Percentiles rank a stretch among this genome's conserved stretches.
Evolutionary conservation across 2,113 vertebrate species (phyloP).

Genomic region (Saccopteryx leptura): DNA sequence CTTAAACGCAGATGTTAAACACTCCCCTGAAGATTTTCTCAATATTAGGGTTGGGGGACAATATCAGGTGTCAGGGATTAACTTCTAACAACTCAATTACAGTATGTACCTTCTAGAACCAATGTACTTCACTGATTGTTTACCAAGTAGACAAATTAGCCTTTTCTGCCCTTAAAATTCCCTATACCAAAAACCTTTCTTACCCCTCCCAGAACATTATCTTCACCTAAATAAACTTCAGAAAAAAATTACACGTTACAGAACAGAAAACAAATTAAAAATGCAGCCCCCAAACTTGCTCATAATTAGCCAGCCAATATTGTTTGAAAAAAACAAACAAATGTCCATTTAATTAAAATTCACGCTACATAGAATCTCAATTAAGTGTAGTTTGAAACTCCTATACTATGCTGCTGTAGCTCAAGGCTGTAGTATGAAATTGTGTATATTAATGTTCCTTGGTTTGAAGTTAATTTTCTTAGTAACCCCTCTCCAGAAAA

Average conservation of each 20-base stretch:
- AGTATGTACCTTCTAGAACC: background rate
- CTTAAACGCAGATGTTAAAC: background rate
- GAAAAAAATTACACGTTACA: background rate
- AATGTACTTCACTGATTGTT: background rate
- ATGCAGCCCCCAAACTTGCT: background rate
- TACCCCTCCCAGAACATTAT: background rate
- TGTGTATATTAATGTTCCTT: background rate
- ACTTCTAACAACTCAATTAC: background rate
- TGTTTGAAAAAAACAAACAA: background rate
- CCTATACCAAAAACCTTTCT: background rate
- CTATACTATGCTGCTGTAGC: background rate
- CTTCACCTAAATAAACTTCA: background rate
- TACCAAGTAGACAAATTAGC: background rate
- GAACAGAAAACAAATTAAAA: slow-evolving; percentile 26
- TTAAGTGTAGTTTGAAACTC: background rate
- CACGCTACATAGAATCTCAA: background rate
- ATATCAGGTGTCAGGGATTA: background rate
- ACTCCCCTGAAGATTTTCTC: background rate
- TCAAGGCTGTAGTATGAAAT: slow-evolving; percentile 14
- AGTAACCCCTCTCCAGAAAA: slow-evolving; percentile 43
- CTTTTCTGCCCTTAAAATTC: background rate
- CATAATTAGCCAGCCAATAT: background rate
- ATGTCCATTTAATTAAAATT: slow-evolving; percentile 35
- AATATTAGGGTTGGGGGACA: background rate
- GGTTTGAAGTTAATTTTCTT: slow-evolving; percentile 51